Conservation (phyloP, 2,888 invertebrate genomes). For the Hirtodrosophila histrioides region DNA sequence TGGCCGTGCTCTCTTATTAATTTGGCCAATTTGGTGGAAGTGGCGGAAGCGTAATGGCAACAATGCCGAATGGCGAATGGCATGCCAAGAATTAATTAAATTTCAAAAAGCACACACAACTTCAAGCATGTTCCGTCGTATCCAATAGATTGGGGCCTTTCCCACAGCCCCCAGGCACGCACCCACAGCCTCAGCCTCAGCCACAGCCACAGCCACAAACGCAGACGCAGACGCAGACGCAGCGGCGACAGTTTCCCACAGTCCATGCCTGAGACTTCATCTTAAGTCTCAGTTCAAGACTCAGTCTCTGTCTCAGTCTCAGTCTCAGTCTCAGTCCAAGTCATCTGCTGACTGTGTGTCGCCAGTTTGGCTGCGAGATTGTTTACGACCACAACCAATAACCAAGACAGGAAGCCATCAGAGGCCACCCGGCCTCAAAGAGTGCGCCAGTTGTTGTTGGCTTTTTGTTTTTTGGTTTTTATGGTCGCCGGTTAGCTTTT, state of each 20-base stretch:
- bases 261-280: slow-evolving; percentile 23
- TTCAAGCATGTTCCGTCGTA: neutral
- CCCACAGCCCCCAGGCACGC: slow-evolving; percentile 53
- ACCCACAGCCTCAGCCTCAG: slow-evolving; percentile 44
- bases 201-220: slow-evolving; percentile 25
- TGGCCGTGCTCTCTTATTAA: slow-evolving; percentile 60
- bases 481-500: slow-evolving; percentile 23
- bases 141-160: slow-evolving; percentile 26
- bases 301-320: neutral
- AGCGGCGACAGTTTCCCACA: slow-evolving; percentile 52
- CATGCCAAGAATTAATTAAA: slow-evolving; percentile 68
- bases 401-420: slow-evolving; percentile 62
- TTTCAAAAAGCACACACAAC: slow-evolving; percentile 43
- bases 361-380: slow-evolving; percentile 58
- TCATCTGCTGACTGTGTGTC: slow-evolving; percentile 33
- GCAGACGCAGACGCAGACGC: slow-evolving; percentile 32
- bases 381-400: slow-evolving; percentile 61
- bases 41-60: slow-evolving; percentile 57
- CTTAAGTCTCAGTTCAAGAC: neutral
- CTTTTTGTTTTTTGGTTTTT: slow-evolving; percentile 26
- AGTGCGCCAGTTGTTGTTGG: slow-evolving; percentile 32
- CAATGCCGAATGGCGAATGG: slow-evolving; percentile 28
- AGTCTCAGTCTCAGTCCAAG: neutral
- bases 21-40: slow-evolving; percentile 61
- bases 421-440: slow-evolving; percentile 35